Conservation (phyloP, 1,140 invertebrate genomes). For the Drosophila busckii region DNA sequence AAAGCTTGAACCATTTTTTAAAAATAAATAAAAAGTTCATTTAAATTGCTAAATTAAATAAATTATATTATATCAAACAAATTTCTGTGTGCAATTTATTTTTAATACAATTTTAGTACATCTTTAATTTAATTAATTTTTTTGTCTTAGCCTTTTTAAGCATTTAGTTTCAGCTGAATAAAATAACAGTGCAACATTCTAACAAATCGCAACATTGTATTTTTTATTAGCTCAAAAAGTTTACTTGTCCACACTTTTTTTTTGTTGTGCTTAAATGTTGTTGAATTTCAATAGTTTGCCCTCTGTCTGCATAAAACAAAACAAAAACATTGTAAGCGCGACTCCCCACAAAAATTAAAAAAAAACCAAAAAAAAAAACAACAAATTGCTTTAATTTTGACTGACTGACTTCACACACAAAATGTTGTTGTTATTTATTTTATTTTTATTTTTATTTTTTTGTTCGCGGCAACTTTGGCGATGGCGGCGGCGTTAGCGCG, state of each 20-base stretch:
- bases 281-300: conserved; percentile 7
- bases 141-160: conserved; percentile 1
- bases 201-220: too few species aligned
- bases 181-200: too few species aligned
- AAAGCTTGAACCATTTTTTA: too few species aligned
- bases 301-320: not conserved
- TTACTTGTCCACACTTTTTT: too few species aligned
- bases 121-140: not conserved
- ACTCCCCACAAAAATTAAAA: conserved; percentile 13
- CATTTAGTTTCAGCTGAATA: too few species aligned
- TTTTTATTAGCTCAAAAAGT: too few species aligned
- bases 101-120: not conserved
- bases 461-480: conserved; percentile 47
- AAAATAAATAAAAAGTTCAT: not conserved
- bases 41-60: too few species aligned
- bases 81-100: too few species aligned
- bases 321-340: not conserved
- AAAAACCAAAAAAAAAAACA: conserved; percentile 20
- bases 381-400: conserved; percentile 51
- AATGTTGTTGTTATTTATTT: too few species aligned
- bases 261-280: conserved; percentile 1
- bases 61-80: too few species aligned
- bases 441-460: not conserved
- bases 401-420: conserved; percentile 64
- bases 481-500: conserved; percentile 59